Conservation (phyloP, 2,113 vertebrate genomes). For the Tor tambroides region DNA sequence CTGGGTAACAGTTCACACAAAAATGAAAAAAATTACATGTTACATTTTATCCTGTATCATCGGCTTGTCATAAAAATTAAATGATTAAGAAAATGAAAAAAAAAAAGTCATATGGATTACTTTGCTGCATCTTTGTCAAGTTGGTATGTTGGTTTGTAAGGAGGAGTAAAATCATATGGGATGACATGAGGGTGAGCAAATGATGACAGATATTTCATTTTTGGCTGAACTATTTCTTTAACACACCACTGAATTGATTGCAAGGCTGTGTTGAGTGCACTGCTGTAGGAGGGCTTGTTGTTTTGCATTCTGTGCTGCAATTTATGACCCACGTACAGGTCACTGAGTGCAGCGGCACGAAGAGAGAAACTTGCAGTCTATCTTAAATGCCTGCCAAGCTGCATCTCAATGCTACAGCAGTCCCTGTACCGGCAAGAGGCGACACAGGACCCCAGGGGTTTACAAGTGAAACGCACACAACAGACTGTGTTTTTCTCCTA, state of each 20-base stretch:
- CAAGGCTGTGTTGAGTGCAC: background rate
- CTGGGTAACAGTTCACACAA: no score
- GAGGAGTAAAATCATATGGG: background rate
- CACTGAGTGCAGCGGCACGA: conserved; percentile 26
- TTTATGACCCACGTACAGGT: conserved; percentile 22
- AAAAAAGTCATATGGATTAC: no score
- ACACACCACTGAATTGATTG: background rate
- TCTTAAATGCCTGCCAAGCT: conserved; percentile 20
- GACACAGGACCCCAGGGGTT: background rate
- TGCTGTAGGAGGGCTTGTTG: background rate
- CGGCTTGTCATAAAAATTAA: background rate
- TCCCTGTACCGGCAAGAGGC: no score
- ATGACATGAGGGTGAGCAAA: background rate
- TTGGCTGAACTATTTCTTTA: background rate
- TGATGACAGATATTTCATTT: conserved; percentile 23
- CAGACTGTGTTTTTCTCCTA: background rate
- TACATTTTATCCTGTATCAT: background rate
- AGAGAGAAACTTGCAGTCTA: conserved; percentile 32
- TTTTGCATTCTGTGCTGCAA: conserved; percentile 10
- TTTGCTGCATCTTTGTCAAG: no score
- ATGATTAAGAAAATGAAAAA: background rate
- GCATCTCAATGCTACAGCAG: conserved; percentile 2
- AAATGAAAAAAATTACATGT: background rate
- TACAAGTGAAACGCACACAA: background rate
- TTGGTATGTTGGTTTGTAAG: background rate